Conservation (phyloP, 2,888 invertebrate species). For the Dimorphilus gyrociliatus region DNA sequence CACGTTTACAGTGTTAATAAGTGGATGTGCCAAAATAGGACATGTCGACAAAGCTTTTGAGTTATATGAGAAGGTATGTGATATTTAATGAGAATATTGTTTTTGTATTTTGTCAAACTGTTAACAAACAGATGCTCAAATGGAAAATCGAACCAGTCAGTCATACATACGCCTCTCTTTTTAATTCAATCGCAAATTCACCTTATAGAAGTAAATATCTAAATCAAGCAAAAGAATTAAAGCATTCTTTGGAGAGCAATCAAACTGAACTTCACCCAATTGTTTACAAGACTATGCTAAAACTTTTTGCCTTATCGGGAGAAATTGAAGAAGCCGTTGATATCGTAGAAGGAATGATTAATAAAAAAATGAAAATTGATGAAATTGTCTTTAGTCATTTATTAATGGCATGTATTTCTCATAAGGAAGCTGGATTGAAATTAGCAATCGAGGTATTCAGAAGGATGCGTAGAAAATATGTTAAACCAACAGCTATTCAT, state of each 20-base stretch:
- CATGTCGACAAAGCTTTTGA: constrained; percentile 69
- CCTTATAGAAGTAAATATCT: constrained; percentile 51
- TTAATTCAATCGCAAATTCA: constrained; percentile 72
- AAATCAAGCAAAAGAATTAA: constrained; percentile 49
- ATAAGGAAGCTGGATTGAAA: constrained; percentile 60
- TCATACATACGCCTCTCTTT: constrained; percentile 64
- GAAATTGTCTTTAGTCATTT: constrained; percentile 59
- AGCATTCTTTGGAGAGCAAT: constrained; percentile 36
- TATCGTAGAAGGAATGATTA: constrained; percentile 65
- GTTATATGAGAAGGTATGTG: constrained; percentile 49
- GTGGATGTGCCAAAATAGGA: constrained; percentile 63
- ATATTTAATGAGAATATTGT: neutral
- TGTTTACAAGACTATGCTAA: constrained; percentile 72
- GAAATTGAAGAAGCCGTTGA: constrained; percentile 59
- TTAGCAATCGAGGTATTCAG: constrained; percentile 54
- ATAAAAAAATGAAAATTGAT: constrained; percentile 25
- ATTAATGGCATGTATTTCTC: constrained; percentile 63
- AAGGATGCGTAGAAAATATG: constrained; percentile 50
- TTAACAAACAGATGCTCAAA: constrained; percentile 53
- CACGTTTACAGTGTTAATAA: constrained; percentile 65
- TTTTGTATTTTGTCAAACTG: constrained; percentile 6
- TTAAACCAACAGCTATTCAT: constrained; percentile 53
- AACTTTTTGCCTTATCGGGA: constrained; percentile 70
- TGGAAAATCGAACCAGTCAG: constrained; percentile 50
- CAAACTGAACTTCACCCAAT: constrained; percentile 44